phyloP scores from a whole-genome alignment of 2,113 vertebrate genomes.

The Rhombomys opimus region DNA sequence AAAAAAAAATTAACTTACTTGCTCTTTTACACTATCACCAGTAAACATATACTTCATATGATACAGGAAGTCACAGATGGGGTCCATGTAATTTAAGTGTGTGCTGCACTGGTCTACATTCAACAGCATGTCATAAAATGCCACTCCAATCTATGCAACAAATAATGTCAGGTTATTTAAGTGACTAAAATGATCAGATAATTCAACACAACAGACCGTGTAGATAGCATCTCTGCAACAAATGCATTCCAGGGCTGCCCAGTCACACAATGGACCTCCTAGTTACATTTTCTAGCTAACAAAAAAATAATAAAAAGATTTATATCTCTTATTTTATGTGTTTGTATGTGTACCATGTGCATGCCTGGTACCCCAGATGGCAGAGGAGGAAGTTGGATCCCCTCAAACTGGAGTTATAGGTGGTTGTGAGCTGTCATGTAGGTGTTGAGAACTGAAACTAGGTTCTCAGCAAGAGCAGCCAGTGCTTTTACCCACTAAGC shows the following conservation, averaged over 20 bases:
- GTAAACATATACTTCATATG: conserved; percentile 99
- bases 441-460: background rate
- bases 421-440: background rate
- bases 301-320: background rate
- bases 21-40: conserved; percentile 98
- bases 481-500: background rate
- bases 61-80: conserved; percentile 99
- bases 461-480: background rate
- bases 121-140: conserved; percentile 99
- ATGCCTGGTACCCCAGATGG: background rate
- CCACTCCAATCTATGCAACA: conserved; percentile 94
- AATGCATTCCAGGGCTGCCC: background rate
- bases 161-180: conserved; percentile 31
- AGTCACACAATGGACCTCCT: background rate
- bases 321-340: background rate
- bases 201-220: background rate
- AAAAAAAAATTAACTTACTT: conserved; percentile 87
- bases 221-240: background rate
- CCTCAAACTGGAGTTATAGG: background rate
- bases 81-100: conserved; percentile 96
- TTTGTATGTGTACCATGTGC: too few relatives aligned
- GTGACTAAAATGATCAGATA: background rate
- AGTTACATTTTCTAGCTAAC: background rate
- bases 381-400: background rate
- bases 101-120: conserved; percentile 95